A percentile compares a stretch with the other conserved stretches of the same genome.
Evolutionary conservation across 2,113 vertebrate genomes (phyloP).

Genomic region (Zingel zingel): DNA sequence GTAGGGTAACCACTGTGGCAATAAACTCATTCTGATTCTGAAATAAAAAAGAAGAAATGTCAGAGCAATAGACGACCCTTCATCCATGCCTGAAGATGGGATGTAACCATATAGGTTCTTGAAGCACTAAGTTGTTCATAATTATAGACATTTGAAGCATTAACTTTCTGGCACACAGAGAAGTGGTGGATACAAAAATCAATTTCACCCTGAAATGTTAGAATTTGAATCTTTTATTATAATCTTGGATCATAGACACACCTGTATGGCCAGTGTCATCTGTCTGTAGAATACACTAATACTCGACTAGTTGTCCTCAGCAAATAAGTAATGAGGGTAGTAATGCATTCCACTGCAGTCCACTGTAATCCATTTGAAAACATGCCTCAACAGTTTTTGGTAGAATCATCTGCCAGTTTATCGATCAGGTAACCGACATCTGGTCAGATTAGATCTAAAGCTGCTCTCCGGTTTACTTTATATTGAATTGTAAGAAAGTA

Average conservation of each 20-base stretch:
- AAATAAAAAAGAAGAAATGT: conserved; percentile 6
- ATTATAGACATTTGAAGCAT: conserved; percentile 13
- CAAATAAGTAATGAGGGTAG: neutral
- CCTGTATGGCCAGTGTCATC: neutral
- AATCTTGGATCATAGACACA: neutral
- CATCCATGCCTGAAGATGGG: neutral
- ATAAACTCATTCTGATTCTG: too few relatives aligned
- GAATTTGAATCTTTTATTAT: neutral
- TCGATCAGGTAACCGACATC: neutral
- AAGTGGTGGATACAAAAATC: conserved; percentile 16
- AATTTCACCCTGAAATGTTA: neutral
- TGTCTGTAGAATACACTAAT: neutral
- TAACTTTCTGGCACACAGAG: neutral
- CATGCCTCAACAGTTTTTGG: neutral
- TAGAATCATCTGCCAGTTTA: neutral
- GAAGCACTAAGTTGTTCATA: conserved; percentile 2
- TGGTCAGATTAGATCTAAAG: conserved; percentile 10
- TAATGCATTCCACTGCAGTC: too few relatives aligned
- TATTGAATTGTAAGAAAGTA: conserved; percentile 29
- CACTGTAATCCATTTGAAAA: neutral
- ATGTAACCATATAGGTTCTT: neutral
- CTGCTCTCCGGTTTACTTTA: neutral
- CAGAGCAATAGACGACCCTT: conserved; percentile 4
- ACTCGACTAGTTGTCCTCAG: neutral
- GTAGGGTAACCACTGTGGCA: too few relatives aligned